Evolutionary conservation across 1,140 invertebrate species (phyloP).

Genomic region (Drosophila prosaltans): DNA sequence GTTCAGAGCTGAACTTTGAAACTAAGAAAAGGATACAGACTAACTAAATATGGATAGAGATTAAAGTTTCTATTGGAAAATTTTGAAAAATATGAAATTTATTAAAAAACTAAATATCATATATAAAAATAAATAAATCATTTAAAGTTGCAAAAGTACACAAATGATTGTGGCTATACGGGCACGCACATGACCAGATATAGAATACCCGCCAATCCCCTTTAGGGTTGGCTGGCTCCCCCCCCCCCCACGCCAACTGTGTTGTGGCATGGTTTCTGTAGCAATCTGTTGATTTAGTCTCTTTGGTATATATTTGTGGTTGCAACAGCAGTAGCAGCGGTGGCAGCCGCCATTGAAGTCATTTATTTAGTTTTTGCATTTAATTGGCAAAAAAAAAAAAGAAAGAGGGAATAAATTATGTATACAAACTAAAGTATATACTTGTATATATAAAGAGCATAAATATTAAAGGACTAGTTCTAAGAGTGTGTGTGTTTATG

Average conservation of each 20-base stretch:
- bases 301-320: conserved; percentile 22
- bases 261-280: not conserved
- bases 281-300: conserved; percentile 58
- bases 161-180: conserved; percentile 25
- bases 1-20: too few relatives aligned
- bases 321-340: not conserved
- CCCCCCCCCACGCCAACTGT: too few relatives aligned
- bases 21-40: too few relatives aligned
- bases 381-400: conserved; percentile 26
- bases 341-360: not conserved
- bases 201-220: conserved; percentile 5
- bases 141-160: not conserved
- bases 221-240: too few relatives aligned
- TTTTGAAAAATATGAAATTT: too few relatives aligned
- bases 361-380: conserved; percentile 2
- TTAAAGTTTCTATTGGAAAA: too few relatives aligned
- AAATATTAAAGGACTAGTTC: not conserved
- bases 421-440: not conserved
- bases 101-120: too few relatives aligned
- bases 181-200: conserved; percentile 33
- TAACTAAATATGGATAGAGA: too few relatives aligned
- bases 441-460: not conserved
- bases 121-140: conserved; percentile 1
- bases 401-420: not conserved
- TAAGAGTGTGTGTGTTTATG: not conserved